Evolutionary conservation across 2,888 invertebrate species (phyloP).

Genomic region (Steinernema scapterisci): DNA sequence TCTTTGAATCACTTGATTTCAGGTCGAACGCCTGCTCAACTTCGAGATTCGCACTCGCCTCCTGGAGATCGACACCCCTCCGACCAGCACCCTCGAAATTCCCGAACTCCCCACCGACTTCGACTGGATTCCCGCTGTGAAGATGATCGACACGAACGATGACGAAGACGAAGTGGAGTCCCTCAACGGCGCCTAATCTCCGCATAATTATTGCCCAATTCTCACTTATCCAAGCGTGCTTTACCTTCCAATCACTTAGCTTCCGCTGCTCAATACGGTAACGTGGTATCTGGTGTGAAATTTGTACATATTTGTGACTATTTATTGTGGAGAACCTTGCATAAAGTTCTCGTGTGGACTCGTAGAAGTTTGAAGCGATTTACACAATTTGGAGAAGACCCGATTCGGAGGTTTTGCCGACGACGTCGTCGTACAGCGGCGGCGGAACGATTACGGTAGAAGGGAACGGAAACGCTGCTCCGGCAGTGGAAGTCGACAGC

Average conservation of each 20-base stretch:
- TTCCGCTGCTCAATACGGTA: background rate
- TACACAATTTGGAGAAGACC: conserved; percentile 29
- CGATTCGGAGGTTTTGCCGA: conserved; percentile 28
- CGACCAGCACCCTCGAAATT: conserved; percentile 87
- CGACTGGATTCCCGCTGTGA: conserved; percentile 58
- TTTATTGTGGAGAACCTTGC: background rate
- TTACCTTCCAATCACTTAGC: background rate
- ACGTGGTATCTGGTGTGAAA: background rate
- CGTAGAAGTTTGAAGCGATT: conserved; percentile 6
- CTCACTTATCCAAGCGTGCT: conserved; percentile 15
- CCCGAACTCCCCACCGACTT: conserved; percentile 91
- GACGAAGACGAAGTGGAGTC: conserved; percentile 23
- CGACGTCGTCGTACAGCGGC: conserved; percentile 31
- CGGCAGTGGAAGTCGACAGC: background rate
- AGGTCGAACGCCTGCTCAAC: conserved; percentile 80
- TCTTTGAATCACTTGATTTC: background rate
- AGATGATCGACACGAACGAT: conserved; percentile 27
- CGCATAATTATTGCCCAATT: background rate
- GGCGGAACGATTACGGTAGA: conserved; percentile 26
- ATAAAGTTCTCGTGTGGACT: conserved; percentile 8
- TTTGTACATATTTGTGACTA: conserved; percentile 14
- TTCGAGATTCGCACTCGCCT: conserved; percentile 94
- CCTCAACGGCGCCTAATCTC: conserved; percentile 15
- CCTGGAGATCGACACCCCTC: conserved; percentile 84
- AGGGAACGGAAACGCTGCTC: conserved; percentile 8